These are phyloP conservation scores for Tolmerus cingulatus DNA, from an alignment of 2,888 invertebrate genomes.

Conservation along the genomic window DNA sequence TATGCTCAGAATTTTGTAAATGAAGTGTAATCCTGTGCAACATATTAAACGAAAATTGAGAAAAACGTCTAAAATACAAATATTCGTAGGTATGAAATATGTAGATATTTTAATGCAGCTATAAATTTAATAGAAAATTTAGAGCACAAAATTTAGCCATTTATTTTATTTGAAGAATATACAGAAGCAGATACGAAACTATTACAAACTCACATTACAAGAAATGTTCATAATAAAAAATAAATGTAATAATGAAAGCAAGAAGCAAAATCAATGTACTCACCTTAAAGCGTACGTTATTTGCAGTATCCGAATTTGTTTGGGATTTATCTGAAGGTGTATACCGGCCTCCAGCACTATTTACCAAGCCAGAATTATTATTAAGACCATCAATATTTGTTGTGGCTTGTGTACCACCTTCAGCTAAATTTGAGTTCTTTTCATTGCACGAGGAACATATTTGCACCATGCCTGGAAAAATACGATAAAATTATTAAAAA, in stretches of 20 bases:
- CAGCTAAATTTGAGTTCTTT: slow-evolving; percentile 67
- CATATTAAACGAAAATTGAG: no score
- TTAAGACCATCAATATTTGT: slow-evolving; percentile 51
- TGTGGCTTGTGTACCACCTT: slow-evolving; percentile 58
- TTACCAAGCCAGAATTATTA: slow-evolving; percentile 49
- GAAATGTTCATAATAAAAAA: neutral
- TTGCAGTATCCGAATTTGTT: slow-evolving; percentile 60
- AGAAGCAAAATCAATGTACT: slow-evolving; percentile 48
- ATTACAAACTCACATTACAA: neutral
- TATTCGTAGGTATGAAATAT: no score
- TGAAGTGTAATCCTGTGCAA: no score
- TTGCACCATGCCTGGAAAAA: slow-evolving; percentile 75
- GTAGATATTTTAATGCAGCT: no score
- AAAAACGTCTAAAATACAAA: no score
- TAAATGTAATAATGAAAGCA: neutral
- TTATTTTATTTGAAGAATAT: neutral
- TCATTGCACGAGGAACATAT: slow-evolving; percentile 89
- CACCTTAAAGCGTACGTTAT: slow-evolving; percentile 63
- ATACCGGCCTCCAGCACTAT: slow-evolving; percentile 55
- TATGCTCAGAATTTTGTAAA: no score
- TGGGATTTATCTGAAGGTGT: slow-evolving; percentile 62
- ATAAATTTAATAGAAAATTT: no score
- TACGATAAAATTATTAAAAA: neutral
- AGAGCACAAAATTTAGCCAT: neutral
- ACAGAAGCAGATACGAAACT: neutral